Conservation (phyloP, 1,140 invertebrate genomes). For the Aphelinus atriplicis region DNA sequence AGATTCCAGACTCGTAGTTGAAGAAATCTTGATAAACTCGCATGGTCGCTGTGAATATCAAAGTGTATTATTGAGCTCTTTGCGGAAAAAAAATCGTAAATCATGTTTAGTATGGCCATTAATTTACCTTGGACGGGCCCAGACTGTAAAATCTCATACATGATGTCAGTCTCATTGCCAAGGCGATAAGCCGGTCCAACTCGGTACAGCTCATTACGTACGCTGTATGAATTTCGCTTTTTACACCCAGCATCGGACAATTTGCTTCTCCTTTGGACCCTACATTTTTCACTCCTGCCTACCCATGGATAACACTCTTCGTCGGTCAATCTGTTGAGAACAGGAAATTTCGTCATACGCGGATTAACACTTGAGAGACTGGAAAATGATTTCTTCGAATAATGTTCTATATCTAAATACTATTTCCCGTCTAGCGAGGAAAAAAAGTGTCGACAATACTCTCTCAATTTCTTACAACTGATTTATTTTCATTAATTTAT, state of each 20-base stretch:
- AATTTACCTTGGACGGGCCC: constrained; percentile 91
- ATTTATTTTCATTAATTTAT: too few relatives aligned
- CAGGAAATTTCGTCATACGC: constrained; percentile 4
- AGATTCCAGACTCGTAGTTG: constrained; percentile 85
- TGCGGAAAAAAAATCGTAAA: too few relatives aligned
- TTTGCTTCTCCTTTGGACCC: constrained; percentile 63
- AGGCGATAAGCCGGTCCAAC: constrained; percentile 87
- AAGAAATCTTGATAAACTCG: constrained; percentile 91
- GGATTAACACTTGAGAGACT: not conserved
- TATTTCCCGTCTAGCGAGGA: not conserved
- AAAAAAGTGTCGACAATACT: too few relatives aligned
- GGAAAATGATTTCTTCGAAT: not conserved
- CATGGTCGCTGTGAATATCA: constrained; percentile 78
- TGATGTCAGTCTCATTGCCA: constrained; percentile 83
- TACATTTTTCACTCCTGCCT: constrained; percentile 71
- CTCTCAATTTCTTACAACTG: too few relatives aligned
- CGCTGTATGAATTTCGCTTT: constrained; percentile 50
- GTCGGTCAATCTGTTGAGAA: constrained; percentile 74
- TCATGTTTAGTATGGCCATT: too few relatives aligned
- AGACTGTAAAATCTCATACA: constrained; percentile 88
- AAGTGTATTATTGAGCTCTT: not conserved
- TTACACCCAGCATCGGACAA: constrained; percentile 68
- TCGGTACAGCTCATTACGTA: constrained; percentile 74
- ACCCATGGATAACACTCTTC: constrained; percentile 85
- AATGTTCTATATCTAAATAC: too few relatives aligned